phyloP scores from a whole-genome alignment of 1,140 invertebrate genomes.

The Odontomachus brunneus region DNA sequence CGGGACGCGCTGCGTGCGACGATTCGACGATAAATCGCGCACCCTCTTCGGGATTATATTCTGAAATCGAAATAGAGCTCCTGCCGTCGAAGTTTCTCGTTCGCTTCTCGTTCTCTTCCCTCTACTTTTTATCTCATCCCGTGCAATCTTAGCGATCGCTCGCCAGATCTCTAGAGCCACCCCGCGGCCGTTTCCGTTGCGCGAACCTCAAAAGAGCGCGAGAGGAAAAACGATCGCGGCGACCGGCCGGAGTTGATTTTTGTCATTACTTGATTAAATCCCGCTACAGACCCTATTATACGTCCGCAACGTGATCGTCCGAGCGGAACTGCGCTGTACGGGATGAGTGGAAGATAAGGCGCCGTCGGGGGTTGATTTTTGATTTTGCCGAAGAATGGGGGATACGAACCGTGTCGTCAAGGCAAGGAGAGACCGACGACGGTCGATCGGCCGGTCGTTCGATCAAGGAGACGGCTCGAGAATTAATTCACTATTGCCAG shows the following conservation, averaged over 20 bases:
- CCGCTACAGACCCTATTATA: slow-evolving; percentile 29
- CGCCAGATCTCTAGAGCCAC: slow-evolving; percentile 12
- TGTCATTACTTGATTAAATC: slow-evolving; percentile 42
- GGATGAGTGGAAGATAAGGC: not conserved
- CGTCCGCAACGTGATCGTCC: slow-evolving; percentile 7
- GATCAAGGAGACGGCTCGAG: not conserved
- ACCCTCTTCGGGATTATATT: too few relatives aligned
- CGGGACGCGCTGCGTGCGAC: too few relatives aligned
- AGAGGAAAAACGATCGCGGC: slow-evolving; percentile 10
- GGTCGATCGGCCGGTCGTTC: too few relatives aligned
- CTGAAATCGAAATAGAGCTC: too few relatives aligned
- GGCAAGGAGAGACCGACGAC: not conserved
- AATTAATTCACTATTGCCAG: slow-evolving; percentile 53
- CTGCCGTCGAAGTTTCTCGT: too few relatives aligned
- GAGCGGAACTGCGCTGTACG: slow-evolving; percentile 11
- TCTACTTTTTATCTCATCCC: not conserved
- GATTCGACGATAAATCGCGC: too few relatives aligned
- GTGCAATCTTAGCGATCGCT: not conserved
- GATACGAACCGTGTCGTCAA: not conserved
- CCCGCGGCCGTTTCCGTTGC: not conserved
- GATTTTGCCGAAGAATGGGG: slow-evolving; percentile 25
- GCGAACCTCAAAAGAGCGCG: not conserved
- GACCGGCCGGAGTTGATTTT: slow-evolving; percentile 5
- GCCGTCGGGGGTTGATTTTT: slow-evolving; percentile 41
- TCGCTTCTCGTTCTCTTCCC: too few relatives aligned